Conservation (phyloP, 2,797 vertebrate genomes). For the Rhodeus uyekii region DNA sequence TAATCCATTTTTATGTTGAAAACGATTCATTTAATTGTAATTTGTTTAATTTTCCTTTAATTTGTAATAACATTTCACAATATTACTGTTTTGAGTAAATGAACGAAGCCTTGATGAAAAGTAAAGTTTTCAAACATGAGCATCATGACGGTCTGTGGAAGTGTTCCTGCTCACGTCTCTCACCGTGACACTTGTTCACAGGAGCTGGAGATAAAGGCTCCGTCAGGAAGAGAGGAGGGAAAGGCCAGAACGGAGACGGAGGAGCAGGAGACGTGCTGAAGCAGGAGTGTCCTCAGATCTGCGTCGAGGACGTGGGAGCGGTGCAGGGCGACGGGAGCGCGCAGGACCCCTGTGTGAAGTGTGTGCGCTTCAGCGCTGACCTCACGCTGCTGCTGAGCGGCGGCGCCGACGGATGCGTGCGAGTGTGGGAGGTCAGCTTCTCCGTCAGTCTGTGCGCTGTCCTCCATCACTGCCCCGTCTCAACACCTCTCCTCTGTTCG, state of each 20-base stretch:
- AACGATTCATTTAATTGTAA: too few species aligned
- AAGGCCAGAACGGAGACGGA: conserved; percentile 52
- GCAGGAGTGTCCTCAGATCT: conserved; percentile 72
- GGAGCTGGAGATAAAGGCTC: conserved; percentile 64
- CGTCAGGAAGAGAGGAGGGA: conserved; percentile 68
- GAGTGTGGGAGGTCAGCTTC: conserved; percentile 89
- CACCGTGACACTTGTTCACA: conserved; percentile 19
- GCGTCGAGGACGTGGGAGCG: conserved; percentile 76
- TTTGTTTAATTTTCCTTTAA: too few species aligned
- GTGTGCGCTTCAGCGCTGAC: conserved; percentile 85
- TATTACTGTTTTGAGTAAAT: too few species aligned
- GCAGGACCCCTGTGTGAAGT: conserved; percentile 88
- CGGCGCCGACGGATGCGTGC: conserved; percentile 86
- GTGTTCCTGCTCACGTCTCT: too few species aligned
- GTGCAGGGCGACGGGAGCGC: conserved; percentile 87
- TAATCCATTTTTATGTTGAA: too few species aligned
- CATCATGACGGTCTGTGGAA: too few species aligned
- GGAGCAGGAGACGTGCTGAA: conserved; percentile 60
- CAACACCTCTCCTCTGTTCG: conserved; percentile 13
- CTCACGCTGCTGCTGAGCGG: conserved; percentile 85
- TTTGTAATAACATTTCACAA: too few species aligned
- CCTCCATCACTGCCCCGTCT: not conserved
- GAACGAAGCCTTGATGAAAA: too few species aligned
- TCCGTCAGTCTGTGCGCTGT: not conserved
- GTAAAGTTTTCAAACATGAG: too few species aligned